Conservation (phyloP, 2,888 invertebrate genomes). For the Tuberolachnus salignus region DNA sequence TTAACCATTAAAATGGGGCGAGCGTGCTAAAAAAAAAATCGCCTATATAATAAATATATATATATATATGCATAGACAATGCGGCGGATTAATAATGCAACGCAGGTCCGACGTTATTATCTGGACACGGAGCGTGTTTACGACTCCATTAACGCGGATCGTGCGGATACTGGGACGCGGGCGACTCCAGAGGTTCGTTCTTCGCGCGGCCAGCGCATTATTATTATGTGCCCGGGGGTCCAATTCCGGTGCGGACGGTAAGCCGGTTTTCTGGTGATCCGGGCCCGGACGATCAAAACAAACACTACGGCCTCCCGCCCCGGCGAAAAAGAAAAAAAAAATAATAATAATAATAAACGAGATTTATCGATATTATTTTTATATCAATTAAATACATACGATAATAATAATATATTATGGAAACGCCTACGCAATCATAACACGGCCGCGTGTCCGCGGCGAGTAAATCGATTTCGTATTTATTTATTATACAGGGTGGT, state of each 20-base stretch:
- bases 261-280: slow-evolving; percentile 37
- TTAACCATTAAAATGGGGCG: neutral
- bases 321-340: too few species aligned
- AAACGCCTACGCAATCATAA: slow-evolving; percentile 53
- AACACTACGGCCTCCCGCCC: slow-evolving; percentile 8
- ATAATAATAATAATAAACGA: too few species aligned
- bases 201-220: slow-evolving; percentile 36
- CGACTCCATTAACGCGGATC: slow-evolving; percentile 48
- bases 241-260: neutral
- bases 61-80: slow-evolving; percentile 21
- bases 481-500: slow-evolving; percentile 30
- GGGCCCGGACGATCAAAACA: slow-evolving; percentile 39
- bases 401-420: neutral
- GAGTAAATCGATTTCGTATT: slow-evolving; percentile 44
- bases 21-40: neutral
- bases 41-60: neutral
- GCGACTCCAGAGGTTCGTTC: slow-evolving; percentile 40
- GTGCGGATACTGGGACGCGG: slow-evolving; percentile 17
- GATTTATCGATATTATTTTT: slow-evolving; percentile 52
- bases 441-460: neutral
- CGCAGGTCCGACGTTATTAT: slow-evolving; percentile 25
- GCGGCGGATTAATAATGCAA: slow-evolving; percentile 43
- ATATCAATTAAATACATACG: slow-evolving; percentile 51
- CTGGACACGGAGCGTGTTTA: slow-evolving; percentile 27
- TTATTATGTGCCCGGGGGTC: slow-evolving; percentile 28